These are phyloP conservation scores for Acanthococcus lagerstroemiae DNA, from an alignment of 2,888 invertebrate species.

Conservation along the genomic window DNA sequence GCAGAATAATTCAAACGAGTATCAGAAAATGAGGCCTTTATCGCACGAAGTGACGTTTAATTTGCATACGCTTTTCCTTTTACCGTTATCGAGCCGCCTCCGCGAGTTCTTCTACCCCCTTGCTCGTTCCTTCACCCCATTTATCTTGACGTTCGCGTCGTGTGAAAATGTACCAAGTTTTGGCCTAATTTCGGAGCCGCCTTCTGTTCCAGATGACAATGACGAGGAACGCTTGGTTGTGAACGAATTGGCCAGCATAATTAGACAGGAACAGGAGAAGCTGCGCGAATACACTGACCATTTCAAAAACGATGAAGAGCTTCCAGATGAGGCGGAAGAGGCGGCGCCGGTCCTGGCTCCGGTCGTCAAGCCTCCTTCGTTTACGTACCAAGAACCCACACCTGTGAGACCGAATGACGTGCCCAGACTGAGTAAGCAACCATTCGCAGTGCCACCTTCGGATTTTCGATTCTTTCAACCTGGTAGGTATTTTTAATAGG, in stretches of 20 bases:
- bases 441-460: conserved; percentile 15
- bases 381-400: background rate
- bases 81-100: too few relatives aligned
- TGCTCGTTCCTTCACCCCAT: too few relatives aligned
- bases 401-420: background rate
- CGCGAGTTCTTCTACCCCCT: too few relatives aligned
- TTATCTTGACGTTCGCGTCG: too few relatives aligned
- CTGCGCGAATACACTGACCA: background rate
- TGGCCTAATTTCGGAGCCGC: too few relatives aligned
- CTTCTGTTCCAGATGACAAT: conserved; percentile 6
- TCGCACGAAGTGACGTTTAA: too few relatives aligned
- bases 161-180: too few relatives aligned
- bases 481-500: background rate
- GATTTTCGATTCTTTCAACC: conserved; percentile 9
- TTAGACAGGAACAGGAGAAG: background rate
- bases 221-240: conserved; percentile 11
- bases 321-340: background rate
- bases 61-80: too few relatives aligned
- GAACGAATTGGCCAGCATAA: conserved; percentile 10
- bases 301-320: background rate
- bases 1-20: too few relatives aligned
- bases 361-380: background rate
- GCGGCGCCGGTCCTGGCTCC: background rate
- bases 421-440: background rate
- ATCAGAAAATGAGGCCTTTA: too few relatives aligned